Base-by-base conservation (phyloP, 2,797 vertebrate genomes). In the Leuciscus waleckii region DNA sequence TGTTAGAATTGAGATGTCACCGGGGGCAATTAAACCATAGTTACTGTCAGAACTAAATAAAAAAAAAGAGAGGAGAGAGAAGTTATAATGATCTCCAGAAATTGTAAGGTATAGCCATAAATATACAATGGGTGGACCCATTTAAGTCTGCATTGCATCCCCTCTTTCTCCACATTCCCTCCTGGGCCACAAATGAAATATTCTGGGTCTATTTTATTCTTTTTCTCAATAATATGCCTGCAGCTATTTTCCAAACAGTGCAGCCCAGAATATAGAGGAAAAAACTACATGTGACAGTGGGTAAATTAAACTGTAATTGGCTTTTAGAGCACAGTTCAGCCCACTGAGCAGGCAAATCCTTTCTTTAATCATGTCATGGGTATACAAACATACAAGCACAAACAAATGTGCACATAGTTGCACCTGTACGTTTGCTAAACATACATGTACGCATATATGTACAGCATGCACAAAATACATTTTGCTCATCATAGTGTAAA, bases 301-400 rank as follows among this genome's bases (percentile, higher is more conserved):
- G 90, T 92, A 94, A 93, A 94, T 94, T 90, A 94, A 94, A 92
- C 89, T 90, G 89, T 91, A 89, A 91, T 93, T 92, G 91, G 89
- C 90, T 90, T 86, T 86, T 80, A 58, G 63, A 92, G 90, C 83
- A 87, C 84, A 89, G 89, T 89, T 92, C 89, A 90, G 85, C 70
- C 83, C 86, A 84, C 89, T 91, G 77, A 82, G 89, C 89, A 91
- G 90, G 92, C 90, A 93, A 92, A 94, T 92, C 89, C 87, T 88
- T 89, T 92, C 86, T 91, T 90, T 16, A 86, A 89, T 88, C 87
- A 89, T 68, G 74, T 79, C 41, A 56, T 49, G 69, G 37, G 76
- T 78, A 49, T 78, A 77, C 35, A 63, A 68, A 80, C 35, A 73
- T 78, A 86, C 19, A 81, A 37, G 61, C 35, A 61, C 4, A 70